phyloP scores from a whole-genome alignment of 1,140 invertebrate genomes.

The Hylaeus volcanicus region DNA sequence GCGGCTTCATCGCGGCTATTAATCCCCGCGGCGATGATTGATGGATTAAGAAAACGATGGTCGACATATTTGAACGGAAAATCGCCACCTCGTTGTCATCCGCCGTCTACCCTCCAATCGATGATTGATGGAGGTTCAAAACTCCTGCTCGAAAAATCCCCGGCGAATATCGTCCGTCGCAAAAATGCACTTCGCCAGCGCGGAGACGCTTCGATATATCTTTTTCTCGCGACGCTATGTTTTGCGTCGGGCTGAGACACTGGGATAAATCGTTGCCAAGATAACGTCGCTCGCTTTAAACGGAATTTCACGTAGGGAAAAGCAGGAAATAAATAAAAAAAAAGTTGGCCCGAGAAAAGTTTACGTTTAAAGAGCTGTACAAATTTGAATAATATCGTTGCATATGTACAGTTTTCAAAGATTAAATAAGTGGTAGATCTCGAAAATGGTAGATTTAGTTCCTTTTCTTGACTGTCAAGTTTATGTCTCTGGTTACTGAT shows the following conservation, averaged over 20 bases:
- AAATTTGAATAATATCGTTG: no score
- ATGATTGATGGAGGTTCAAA: constrained; percentile 43
- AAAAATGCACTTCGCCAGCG: background rate
- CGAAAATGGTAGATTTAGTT: no score
- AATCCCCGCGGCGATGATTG: constrained; percentile 45
- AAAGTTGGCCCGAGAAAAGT: no score
- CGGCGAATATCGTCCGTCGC: background rate
- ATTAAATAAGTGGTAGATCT: no score
- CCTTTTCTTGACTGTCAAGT: no score
- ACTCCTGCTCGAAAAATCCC: constrained; percentile 19
- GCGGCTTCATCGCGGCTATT: constrained; percentile 31
- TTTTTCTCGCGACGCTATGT: background rate
- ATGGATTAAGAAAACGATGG: constrained; percentile 39
- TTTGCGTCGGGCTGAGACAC: background rate
- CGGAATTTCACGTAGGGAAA: background rate
- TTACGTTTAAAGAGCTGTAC: no score
- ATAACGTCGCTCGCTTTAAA: background rate
- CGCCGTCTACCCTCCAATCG: background rate
- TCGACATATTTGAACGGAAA: constrained; percentile 22
- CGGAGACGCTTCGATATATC: background rate
- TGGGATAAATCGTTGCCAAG: background rate
- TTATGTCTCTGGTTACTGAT: no score
- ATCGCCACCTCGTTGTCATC: constrained; percentile 32
- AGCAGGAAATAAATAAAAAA: background rate
- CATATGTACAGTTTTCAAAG: no score